Evolutionary conservation across 2,797 vertebrate genomes (phyloP), one percentile per base, ranked within the genome.

Genomic region (Leuciscus waleckii): DNA sequence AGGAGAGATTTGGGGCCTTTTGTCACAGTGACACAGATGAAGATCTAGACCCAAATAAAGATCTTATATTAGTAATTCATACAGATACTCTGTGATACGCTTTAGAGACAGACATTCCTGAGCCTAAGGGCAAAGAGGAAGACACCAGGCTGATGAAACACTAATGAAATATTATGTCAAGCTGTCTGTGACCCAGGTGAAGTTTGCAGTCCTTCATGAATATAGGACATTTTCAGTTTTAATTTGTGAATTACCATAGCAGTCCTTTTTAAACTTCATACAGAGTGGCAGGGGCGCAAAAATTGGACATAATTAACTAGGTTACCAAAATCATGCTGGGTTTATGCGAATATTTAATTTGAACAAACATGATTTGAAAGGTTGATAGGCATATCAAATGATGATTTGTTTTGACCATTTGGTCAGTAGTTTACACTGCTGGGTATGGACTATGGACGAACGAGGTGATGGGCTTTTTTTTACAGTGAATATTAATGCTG

Each of bases 31-130:
- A 81, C 77, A 80, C 70, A 74, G 82, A 85, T 77, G 43, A 78
- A 81, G 43, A 41, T 82, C 65, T 71, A 54, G 75, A 78, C 63
- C 83, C 75, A 84, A 84, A 84, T 78, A 84, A 84, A 78, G 83
- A 82, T 84, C 85, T 79, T 39, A 63, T 82, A 82, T 79, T 63
- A 73, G 82, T 89, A 49, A 87, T 89, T 87, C 63, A 70, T 89
- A 68, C 88, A 81, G 83, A 87, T 84, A 79, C 41, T 67, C 61
- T 56, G 32, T 78, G 78, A 81, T 56, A 69, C 56, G 70, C 79
- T 79, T 83, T 79, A 73, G 67, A 86, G 49, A 26, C 67, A 68
- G 71, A 73, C 46, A 61, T 79, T n/a, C 61, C 81, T 86, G 54
- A 79, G 82, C 79, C 79, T 56, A 56, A 82, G 82, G 82, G 87